Evolutionary conservation across 1,140 invertebrate genomes (phyloP).

Genomic region (Yoshiicerus persimilis): DNA sequence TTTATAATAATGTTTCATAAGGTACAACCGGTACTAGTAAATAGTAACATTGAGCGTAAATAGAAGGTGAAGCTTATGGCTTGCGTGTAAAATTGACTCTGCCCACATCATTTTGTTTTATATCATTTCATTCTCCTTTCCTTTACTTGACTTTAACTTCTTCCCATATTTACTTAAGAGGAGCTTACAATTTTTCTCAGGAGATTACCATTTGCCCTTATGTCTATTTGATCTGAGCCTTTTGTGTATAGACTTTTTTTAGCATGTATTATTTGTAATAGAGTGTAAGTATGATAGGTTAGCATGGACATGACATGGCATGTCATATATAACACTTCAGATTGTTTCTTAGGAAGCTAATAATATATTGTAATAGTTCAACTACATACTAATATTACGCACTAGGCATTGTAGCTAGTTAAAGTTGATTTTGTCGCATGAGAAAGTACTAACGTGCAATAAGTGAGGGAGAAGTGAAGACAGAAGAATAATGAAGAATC

Average conservation of each 20-base stretch:
- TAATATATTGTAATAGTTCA: neutral
- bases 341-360: neutral
- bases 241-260: neutral
- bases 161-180: conserved; percentile 12
- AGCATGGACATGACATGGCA: neutral
- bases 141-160: neutral
- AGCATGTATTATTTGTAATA: neutral
- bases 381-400: neutral
- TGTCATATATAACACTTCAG: neutral
- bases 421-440: conserved; percentile 8
- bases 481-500: conserved; percentile 6
- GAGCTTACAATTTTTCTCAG: conserved; percentile 3
- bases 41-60: neutral
- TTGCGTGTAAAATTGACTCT: conserved; percentile 20
- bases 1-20: neutral
- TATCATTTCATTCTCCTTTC: conserved; percentile 2
- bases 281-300: neutral
- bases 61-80: neutral
- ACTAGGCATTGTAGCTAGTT: neutral
- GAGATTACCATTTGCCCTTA: neutral
- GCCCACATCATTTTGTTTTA: conserved; percentile 22
- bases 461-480: neutral
- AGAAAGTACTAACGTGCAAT: neutral
- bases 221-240: neutral
- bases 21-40: neutral